Base-by-base conservation (phyloP, 2,113 vertebrate genomes). In the Oreochromis spilurus region DNA sequence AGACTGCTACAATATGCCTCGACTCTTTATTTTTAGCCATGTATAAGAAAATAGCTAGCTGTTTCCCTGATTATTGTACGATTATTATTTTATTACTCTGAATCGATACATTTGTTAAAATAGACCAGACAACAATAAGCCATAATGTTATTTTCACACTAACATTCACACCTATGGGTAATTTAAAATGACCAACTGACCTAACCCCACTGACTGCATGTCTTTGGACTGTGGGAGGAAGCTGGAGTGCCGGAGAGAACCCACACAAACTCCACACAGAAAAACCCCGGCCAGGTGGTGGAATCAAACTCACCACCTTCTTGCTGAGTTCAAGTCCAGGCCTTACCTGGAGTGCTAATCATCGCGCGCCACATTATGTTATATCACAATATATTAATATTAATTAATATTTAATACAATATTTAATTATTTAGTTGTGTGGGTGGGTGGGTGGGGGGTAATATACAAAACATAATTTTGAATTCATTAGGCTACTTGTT, bases 341-440 rank as follows among this genome's bases (percentile, higher is more conserved):
- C 60, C 60, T n/a, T 65, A 65, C 31, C 31, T 36, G 1, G 5
- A 6, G 0, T 36, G 17, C 16, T 62, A 62, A 34, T 62, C 2
- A 6, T 36, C 0, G 2, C 16, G 5, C 0, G 9, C 9, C 58
- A 62, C 29, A 60, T 60, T 62, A 62, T 62, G 16, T 36, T 36
- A 62, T 62, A 62, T 62, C 31, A 65, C 17, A 65, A 36, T 65
- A n/a, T 65, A 65, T 31, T 36, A 12, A 36, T 65, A 65, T 65
- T 36, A 65, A 62, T 65, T 36, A 65, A 65, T 65, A 36, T 65
- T 36, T 65, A 65, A 65, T 65, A 62, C 12, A 65, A n/a, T 65
- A 65, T 65, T 65, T 3, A 38, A 2, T 65, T 65, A 38, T 65
- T 38, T 65, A 21, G 10, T 14, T 67, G 19, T 67, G 31, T 36